Evolutionary conservation across 2,797 vertebrate species (phyloP).

Genomic region (Molossus alvarezi): DNA sequence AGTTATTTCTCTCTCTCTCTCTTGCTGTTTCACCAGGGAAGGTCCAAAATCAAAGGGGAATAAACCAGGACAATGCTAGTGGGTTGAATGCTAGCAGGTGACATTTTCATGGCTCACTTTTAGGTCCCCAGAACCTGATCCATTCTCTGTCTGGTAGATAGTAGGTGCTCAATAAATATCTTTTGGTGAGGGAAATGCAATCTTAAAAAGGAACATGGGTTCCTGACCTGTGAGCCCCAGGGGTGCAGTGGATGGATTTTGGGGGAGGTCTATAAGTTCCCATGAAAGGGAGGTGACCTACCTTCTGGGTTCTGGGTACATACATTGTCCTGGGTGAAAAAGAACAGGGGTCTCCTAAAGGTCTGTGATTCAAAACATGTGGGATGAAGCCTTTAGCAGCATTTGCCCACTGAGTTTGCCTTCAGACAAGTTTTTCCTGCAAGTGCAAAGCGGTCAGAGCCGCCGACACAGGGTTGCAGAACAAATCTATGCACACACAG

Average conservation of each 20-base stretch:
- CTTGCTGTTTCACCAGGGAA: not conserved
- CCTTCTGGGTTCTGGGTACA: not conserved
- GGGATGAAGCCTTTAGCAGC: not conserved
- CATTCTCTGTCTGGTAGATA: not conserved
- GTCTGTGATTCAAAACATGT: not conserved
- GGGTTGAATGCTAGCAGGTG: too few relatives aligned
- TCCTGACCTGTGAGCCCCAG: not conserved
- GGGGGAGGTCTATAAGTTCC: not conserved
- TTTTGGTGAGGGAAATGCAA: not conserved
- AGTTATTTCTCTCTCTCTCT: not conserved
- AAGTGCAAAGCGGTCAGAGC: not conserved
- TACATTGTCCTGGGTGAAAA: not conserved
- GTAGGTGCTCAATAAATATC: not conserved
- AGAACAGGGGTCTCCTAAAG: not conserved
- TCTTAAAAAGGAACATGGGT: not conserved
- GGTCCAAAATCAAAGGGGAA: not conserved
- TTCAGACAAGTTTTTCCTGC: not conserved
- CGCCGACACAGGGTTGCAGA: not conserved
- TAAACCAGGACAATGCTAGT: not conserved
- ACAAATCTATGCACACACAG: not conserved
- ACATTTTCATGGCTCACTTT: not conserved
- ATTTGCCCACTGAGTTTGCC: not conserved
- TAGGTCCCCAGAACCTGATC: too few relatives aligned
- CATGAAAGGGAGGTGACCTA: not conserved
- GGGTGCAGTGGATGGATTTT: not conserved